phyloP scores from a whole-genome alignment of 2,888 invertebrate species.

The Catocala nupta region DNA sequence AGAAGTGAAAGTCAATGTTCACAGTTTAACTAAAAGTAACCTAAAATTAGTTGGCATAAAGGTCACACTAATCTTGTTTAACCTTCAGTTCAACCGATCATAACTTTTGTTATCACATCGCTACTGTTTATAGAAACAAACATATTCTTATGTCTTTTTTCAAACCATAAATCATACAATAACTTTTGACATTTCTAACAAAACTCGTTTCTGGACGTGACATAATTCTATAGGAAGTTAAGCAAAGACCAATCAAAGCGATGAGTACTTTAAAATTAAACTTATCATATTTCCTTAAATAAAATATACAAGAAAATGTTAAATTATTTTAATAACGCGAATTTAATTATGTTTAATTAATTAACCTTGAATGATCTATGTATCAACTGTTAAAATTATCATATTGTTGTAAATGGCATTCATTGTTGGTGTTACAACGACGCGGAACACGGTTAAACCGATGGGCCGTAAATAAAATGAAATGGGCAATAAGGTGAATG shows the following conservation, averaged over 20 bases:
- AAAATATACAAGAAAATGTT: background rate
- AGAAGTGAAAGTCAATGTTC: slow-evolving; percentile 42
- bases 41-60: slow-evolving; percentile 35
- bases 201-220: slow-evolving; percentile 39
- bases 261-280: slow-evolving; percentile 19
- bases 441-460: slow-evolving; percentile 37
- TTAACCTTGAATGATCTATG: slow-evolving; percentile 22
- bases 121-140: slow-evolving; percentile 16
- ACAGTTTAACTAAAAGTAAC: slow-evolving; percentile 33
- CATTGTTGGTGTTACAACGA: slow-evolving; percentile 28
- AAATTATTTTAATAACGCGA: background rate
- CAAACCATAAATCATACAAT: slow-evolving; percentile 18
- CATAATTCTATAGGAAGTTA: slow-evolving; percentile 52
- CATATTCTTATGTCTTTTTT: slow-evolving; percentile 5
- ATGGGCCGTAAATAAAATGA: slow-evolving; percentile 41
- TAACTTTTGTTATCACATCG: slow-evolving; percentile 18
- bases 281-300: slow-evolving; percentile 27
- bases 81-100: slow-evolving; percentile 35
- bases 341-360: slow-evolving; percentile 12
- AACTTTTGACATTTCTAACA: slow-evolving; percentile 40
- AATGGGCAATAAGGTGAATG: slow-evolving; percentile 41
- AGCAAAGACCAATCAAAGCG: slow-evolving; percentile 31
- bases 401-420: slow-evolving; percentile 32
- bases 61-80: slow-evolving; percentile 21
- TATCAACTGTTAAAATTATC: slow-evolving; percentile 35